Percentiles rank a stretch among this genome's conserved stretches.
Evolutionary conservation across 2,797 vertebrate species (phyloP).

Genomic region (Tachyglossus aculeatus): DNA sequence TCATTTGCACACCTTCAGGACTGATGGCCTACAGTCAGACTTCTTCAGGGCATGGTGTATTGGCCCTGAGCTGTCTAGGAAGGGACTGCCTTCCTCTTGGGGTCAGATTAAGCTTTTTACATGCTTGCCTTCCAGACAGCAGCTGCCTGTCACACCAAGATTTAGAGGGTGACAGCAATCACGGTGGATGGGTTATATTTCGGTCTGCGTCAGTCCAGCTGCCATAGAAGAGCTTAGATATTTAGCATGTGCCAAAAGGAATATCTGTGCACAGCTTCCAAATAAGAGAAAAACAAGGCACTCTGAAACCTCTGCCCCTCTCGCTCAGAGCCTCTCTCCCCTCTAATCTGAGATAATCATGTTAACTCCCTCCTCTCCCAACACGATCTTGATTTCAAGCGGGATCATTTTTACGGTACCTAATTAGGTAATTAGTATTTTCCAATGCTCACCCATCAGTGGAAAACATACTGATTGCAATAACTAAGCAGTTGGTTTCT

Average conservation of each 20-base stretch:
- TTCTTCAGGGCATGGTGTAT: neutral
- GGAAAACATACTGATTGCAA: slow-evolving; percentile 22
- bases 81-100: neutral
- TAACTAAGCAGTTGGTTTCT: slow-evolving; percentile 25
- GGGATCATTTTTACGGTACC: slow-evolving; percentile 3
- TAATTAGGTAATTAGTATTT: slow-evolving; percentile 48
- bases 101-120: neutral
- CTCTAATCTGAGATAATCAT: neutral
- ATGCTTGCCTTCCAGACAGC: neutral
- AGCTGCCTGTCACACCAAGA: neutral
- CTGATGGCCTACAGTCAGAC: neutral
- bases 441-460: slow-evolving; percentile 16
- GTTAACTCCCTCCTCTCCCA: slow-evolving; percentile 22
- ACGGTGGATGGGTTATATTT: neutral
- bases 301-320: neutral
- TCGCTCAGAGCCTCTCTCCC: neutral
- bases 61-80: neutral
- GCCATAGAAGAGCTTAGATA: neutral
- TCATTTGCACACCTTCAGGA: neutral
- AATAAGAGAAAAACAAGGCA: neutral
- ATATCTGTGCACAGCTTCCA: neutral
- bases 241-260: neutral
- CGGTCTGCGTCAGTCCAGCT: neutral
- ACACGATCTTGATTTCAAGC: slow-evolving; percentile 28
- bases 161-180: neutral